Percentiles rank a stretch among this genome's conserved stretches.
Conservation (phyloP, 2,113 vertebrate genomes). For the Rhabdornis inornatus region DNA sequence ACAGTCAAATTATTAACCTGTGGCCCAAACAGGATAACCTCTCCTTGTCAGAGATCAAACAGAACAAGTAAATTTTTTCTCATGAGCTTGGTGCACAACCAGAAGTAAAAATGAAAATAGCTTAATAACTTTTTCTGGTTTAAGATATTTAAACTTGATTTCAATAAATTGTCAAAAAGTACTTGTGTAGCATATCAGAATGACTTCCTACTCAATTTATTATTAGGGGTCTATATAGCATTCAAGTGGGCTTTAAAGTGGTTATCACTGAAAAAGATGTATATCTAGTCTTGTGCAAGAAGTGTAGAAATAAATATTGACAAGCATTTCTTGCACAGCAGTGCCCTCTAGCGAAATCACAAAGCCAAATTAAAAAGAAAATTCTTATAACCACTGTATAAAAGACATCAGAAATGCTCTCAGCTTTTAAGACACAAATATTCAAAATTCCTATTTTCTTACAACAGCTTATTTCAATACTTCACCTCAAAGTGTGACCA, state of each 20-base stretch:
- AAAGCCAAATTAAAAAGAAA: background rate
- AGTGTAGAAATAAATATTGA: background rate
- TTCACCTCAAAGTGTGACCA: background rate
- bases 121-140: background rate
- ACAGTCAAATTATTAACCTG: background rate
- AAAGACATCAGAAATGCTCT: background rate
- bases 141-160: background rate
- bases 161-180: background rate
- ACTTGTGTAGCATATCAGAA: background rate
- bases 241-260: background rate
- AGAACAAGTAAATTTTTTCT: background rate
- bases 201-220: background rate
- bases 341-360: conserved; percentile 83
- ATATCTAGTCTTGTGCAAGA: background rate
- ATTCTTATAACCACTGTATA: background rate
- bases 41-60: background rate
- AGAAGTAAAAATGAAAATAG: background rate
- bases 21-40: background rate
- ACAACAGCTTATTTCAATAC: background rate
- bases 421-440: background rate
- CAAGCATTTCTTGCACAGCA: conserved; percentile 81
- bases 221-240: background rate
- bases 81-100: background rate
- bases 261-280: background rate
- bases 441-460: background rate